Conservation (phyloP, 2,797 vertebrate genomes). For the Arnoldichthys spilopterus region DNA sequence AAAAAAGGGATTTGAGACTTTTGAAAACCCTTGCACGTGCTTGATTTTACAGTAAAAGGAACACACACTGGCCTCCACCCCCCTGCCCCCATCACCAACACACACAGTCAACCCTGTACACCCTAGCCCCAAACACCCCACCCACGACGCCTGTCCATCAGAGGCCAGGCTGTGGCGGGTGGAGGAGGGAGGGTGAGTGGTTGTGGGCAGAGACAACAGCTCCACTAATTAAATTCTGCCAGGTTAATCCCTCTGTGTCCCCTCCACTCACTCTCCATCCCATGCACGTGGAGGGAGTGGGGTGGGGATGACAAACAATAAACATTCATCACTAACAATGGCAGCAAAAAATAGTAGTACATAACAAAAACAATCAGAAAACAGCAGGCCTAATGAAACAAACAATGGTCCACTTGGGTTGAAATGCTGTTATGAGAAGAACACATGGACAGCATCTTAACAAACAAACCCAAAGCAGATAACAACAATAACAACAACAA, state of each 20-base stretch:
- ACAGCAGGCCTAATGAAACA: conserved; percentile 49
- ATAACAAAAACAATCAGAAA: conserved; percentile 46
- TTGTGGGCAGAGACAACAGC: conserved; percentile 76
- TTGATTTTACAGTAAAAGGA: conserved; percentile 12
- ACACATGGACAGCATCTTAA: conserved; percentile 44
- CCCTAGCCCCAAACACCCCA: conserved; percentile 49
- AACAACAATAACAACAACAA: conserved; percentile 21
- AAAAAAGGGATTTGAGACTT: background rate
- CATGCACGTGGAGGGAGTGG: conserved; percentile 62
- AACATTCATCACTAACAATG: conserved; percentile 64
- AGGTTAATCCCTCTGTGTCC: conserved; percentile 91
- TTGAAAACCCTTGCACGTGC: background rate
- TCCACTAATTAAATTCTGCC: conserved; percentile 93
- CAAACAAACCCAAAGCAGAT: conserved; percentile 45
- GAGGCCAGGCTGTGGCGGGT: conserved; percentile 66
- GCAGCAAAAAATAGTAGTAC: conserved; percentile 41
- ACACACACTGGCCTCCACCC: background rate
- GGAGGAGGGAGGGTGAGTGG: conserved; percentile 78
- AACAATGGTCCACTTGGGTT: conserved; percentile 26
- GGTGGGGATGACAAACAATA: conserved; percentile 68
- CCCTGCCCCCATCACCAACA: too few species aligned
- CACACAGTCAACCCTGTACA: background rate
- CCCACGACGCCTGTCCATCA: conserved; percentile 65
- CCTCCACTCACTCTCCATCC: conserved; percentile 85
- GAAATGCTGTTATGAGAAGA: conserved; percentile 44